Evolutionary conservation across 2,797 vertebrate species (phyloP), one percentile per base, ranked within the genome.

Genomic region (Lagodon rhomboides): DNA sequence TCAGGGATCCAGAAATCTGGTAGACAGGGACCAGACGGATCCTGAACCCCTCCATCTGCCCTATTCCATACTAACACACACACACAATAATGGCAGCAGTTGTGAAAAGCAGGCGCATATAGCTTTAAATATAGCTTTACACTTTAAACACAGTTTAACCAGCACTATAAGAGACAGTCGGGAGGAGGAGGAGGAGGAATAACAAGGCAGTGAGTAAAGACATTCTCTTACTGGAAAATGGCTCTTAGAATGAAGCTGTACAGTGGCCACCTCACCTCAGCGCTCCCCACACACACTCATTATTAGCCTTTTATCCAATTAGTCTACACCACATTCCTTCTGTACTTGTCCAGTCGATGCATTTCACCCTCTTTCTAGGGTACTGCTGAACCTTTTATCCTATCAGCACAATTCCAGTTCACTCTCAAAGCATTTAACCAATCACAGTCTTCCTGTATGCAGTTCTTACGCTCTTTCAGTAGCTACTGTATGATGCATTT

Each of bases 241-340:
- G 25, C 27, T 55, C 43, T 61, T 49, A 50, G 18, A 71, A 64
- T 43, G 55, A 47, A 58, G 30, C 41, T 18, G 44, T 44, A 41
- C 5, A 1, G 12, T 8, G 23, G 59, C 34, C 55, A 51, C n/a
- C 13, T 68, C 25, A 5, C 30, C n/a, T n/a, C 41, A 44, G 34
- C 22, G 27, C 44, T 53, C 46, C 74, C 54, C 58, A 58, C 17
- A 66, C 61, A 78, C 74, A 46, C 66, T 60, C 51, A 16, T 73
- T 63, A 80, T 68, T 46, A 84, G 46, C 71, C 50, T 83, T 85
- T 83, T 53, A 72, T 75, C 72, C 69, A 77, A 75, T 85, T 85
- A 73, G 49, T 70, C 68, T 53, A 13, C 59, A 44, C 10, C 70
- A 64, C 60, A 73, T 63, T 86, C 68, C 75, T 76, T 8, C 55